Base-by-base conservation (phyloP, 53 echinoderm and acorn worm species). In the Henricia sp. region DNA sequence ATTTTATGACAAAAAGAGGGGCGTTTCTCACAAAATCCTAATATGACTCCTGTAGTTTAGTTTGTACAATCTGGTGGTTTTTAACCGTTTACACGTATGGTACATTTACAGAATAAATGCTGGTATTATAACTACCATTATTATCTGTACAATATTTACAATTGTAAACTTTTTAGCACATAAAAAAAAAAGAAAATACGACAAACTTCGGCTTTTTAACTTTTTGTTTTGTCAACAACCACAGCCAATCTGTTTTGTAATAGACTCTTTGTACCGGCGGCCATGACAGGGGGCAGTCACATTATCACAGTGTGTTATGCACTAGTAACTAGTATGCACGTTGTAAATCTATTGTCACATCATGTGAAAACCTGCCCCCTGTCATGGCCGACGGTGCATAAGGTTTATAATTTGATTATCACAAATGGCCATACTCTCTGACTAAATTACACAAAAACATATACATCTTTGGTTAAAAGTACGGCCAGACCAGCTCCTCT, bases 11-110 rank as follows among this genome's bases (percentile, higher is more conserved):
- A 80, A 29, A 33, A 44, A 58, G 50, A 41, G 57, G 57, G 56
- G 59, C 38, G 9, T 76, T 27, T 29, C 76, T 19, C 43, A 70
- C 44, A 70, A 29, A 68, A 19, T 40, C 39, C 67, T 43, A 46
- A 80, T 33, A 75, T 19, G 23, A 26, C 29, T 62, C 46, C 6
- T 80, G 50, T 80, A 63, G 62, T 46, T 59, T 62, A 64, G 46
- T 70, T 80, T 80, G 80, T 80, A 80, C 80, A 80, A 6, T 80
- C 80, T 2, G 63, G 80, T 35, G 80, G 80, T 80, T 80, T 80
- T 80, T 13, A 80, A 80, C 80, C 80, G 33, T 57, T 64, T 32
- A 80, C 63, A 59, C 25, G 17, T 77, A 40, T 24, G 29, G 42
- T 58, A 36, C 27, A 77, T 70, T 70, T 77, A 77, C 60, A 57